Conservation (phyloP, 2,888 invertebrate genomes). For the Globia sparganii region DNA sequence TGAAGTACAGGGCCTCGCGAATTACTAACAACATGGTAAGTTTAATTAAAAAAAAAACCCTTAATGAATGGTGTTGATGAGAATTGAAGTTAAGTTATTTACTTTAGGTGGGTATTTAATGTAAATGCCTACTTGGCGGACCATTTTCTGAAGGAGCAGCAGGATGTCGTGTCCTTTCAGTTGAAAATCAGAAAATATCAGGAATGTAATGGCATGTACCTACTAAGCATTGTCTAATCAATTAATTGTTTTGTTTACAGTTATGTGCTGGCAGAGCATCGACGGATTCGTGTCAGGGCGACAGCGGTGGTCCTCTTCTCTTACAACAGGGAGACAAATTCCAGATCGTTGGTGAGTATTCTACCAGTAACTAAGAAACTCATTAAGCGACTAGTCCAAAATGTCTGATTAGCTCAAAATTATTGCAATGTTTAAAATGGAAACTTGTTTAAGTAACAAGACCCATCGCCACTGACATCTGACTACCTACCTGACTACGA, state of each 20-base stretch:
- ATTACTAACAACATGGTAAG: slow-evolving; percentile 95
- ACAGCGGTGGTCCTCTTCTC: slow-evolving; percentile 96
- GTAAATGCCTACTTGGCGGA: not conserved
- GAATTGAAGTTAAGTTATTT: too few species aligned
- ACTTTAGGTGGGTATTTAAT: too few species aligned
- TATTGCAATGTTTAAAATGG: not conserved
- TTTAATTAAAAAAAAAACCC: too few species aligned
- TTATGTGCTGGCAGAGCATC: slow-evolving; percentile 95
- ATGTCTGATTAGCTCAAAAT: not conserved
- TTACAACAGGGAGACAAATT: slow-evolving; percentile 94
- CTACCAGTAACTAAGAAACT: not conserved
- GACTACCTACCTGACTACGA: too few species aligned
- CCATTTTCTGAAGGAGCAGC: not conserved
- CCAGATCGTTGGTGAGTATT: slow-evolving; percentile 93
- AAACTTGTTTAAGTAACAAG: not conserved
- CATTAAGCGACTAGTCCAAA: not conserved
- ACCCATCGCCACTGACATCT: not conserved
- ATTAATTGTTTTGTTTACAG: slow-evolving; percentile 72
- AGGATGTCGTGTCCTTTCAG: too few species aligned
- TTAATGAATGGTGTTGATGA: too few species aligned
- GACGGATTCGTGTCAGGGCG: slow-evolving; percentile 97
- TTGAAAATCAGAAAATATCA: not conserved
- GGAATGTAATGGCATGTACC: too few species aligned
- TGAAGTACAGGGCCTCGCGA: slow-evolving; percentile 95
- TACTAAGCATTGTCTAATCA: not conserved